Percentiles rank a stretch among this genome's conserved stretches.
These are phyloP conservation scores for Metacarcinus magister DNA, from an alignment of 2,888 invertebrate genomes.

Conservation along the genomic window DNA sequence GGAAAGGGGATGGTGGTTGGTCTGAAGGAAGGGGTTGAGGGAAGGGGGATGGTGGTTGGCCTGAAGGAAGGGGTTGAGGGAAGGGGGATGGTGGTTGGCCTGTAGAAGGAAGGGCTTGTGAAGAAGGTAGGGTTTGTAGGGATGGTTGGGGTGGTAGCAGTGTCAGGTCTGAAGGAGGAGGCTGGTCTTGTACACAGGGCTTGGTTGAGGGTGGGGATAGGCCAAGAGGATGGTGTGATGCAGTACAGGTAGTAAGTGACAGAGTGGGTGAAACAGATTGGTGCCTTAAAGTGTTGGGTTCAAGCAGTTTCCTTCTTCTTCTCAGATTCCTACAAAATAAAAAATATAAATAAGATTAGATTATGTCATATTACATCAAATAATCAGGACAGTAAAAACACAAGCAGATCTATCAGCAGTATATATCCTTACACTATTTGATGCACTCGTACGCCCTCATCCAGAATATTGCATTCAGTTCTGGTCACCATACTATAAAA, in stretches of 20 bases:
- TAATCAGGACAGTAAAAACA: background rate
- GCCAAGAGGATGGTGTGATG: background rate
- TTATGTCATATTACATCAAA: background rate
- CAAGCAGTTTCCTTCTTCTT: background rate
- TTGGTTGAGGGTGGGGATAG: background rate
- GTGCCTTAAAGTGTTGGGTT: background rate
- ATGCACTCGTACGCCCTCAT: too few species aligned
- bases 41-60: background rate
- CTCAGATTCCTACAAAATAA: background rate
- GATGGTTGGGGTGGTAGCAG: background rate
- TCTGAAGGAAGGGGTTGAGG: background rate
- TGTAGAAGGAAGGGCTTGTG: background rate
- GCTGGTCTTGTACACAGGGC: background rate
- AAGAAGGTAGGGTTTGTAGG: background rate
- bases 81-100: background rate
- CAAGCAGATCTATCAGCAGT: too few species aligned
- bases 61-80: background rate
- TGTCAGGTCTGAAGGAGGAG: background rate
- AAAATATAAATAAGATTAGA: background rate
- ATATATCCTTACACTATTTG: too few species aligned
- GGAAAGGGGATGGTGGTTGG: too few species aligned
- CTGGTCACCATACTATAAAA: too few species aligned
- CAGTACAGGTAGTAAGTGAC: background rate
- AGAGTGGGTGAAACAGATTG: background rate
- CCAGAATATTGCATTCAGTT: too few species aligned